Evolutionary conservation across 2,113 vertebrate species (phyloP).

Genomic region (Pionites leucogaster): DNA sequence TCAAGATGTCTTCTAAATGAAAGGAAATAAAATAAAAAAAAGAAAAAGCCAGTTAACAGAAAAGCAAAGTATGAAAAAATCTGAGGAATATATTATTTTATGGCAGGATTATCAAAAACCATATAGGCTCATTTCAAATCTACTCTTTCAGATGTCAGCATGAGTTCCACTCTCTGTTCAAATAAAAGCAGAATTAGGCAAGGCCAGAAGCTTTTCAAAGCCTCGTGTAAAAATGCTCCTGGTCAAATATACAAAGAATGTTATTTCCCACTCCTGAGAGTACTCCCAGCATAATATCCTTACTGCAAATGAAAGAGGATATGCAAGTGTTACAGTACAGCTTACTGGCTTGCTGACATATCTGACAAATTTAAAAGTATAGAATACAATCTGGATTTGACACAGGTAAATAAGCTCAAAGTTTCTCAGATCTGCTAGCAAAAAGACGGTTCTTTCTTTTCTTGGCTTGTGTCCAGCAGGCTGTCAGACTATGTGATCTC

Average conservation of each 20-base stretch:
- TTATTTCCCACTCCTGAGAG: not conserved
- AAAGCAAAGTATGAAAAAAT: not conserved
- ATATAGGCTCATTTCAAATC: not conserved
- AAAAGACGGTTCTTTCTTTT: not conserved
- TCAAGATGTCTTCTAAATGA: not conserved
- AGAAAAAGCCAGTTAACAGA: not conserved
- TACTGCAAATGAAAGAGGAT: not conserved
- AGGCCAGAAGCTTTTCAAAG: not conserved
- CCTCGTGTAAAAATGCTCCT: not conserved
- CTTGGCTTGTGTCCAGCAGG: not conserved
- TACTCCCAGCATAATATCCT: not conserved
- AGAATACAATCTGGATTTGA: constrained; percentile 1
- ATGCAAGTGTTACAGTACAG: not conserved
- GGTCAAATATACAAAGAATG: not conserved
- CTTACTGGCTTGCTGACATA: not conserved
- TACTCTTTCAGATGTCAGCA: not conserved
- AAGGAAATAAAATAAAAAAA: not conserved
- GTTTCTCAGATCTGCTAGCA: not conserved
- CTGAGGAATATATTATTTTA: not conserved
- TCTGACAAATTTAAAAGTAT: not conserved
- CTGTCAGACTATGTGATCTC: not conserved
- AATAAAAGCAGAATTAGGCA: not conserved
- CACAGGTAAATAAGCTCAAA: not conserved
- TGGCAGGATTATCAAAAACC: not conserved
- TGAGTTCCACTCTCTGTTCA: not conserved